phyloP scores from a whole-genome alignment of 2,113 vertebrate species.

The Chinchilla lanigera region DNA sequence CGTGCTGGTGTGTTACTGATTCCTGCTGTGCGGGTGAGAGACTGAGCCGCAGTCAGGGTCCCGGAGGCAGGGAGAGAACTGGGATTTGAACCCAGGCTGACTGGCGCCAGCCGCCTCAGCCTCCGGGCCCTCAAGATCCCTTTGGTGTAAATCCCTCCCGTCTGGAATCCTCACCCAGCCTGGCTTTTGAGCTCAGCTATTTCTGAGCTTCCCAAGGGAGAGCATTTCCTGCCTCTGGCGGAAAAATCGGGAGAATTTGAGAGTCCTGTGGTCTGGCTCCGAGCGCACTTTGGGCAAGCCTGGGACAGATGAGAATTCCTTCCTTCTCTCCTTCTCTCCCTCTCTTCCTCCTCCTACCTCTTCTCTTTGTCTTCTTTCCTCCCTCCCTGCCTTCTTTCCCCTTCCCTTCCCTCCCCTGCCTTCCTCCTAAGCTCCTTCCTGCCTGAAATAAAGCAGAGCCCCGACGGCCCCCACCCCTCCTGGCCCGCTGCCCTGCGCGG shows the following conservation, averaged over 20 bases:
- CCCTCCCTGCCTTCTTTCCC: rapidly evolving
- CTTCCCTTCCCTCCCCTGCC: rapidly evolving
- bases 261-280: conserved; percentile 74
- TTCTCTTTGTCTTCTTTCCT: rapidly evolving
- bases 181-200: conserved; percentile 70
- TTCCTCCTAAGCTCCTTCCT: background rate
- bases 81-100: conserved; percentile 66
- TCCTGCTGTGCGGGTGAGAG: background rate
- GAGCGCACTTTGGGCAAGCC: background rate
- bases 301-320: conserved; percentile 24
- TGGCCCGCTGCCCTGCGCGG: background rate
- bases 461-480: background rate
- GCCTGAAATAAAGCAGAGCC: background rate
- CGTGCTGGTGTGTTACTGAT: background rate
- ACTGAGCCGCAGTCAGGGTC: background rate
- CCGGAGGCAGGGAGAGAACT: background rate
- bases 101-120: conserved; percentile 35
- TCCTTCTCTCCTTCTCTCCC: background rate
- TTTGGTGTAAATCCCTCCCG: conserved; percentile 67
- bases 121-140: background rate
- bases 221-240: conserved; percentile 74
- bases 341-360: too few relatives aligned
- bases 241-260: conserved; percentile 72
- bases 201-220: conserved; percentile 72
- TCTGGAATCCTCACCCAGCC: conserved; percentile 63